Evolutionary conservation across 2,888 invertebrate species (phyloP).

Genomic region (Achlya flavicornis): DNA sequence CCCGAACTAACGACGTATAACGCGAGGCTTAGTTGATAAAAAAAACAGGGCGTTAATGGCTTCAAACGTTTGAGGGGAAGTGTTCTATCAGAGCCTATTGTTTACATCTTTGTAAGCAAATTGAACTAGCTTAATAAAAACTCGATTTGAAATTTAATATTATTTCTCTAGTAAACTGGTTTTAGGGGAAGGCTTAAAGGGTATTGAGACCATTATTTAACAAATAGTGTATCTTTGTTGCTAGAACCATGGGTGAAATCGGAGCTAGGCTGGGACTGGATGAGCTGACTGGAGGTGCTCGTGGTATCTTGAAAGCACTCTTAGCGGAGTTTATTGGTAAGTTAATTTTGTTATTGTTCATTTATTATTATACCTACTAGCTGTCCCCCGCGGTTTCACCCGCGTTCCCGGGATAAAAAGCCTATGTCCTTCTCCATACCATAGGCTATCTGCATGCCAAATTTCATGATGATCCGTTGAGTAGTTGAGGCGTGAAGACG

Average conservation of each 20-base stretch:
- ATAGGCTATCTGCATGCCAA: no score
- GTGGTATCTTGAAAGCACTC: slow-evolving; percentile 90
- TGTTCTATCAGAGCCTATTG: slow-evolving; percentile 5
- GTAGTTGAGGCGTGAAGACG: no score
- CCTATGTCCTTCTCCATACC: no score
- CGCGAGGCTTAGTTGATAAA: slow-evolving; percentile 24
- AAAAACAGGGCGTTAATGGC: slow-evolving; percentile 9
- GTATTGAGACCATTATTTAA: neutral
- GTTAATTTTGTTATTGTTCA: no score
- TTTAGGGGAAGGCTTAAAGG: neutral
- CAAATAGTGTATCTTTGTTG: slow-evolving; percentile 16
- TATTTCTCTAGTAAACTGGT: neutral
- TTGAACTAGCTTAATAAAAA: neutral
- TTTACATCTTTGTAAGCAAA: neutral
- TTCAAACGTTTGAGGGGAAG: slow-evolving; percentile 8
- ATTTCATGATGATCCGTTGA: no score
- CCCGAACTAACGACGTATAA: slow-evolving; percentile 49
- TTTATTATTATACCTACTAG: no score
- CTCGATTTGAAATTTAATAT: neutral
- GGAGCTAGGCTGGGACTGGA: slow-evolving; percentile 87
- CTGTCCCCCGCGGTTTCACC: no score
- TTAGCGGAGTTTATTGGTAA: slow-evolving; percentile 93
- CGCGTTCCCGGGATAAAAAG: no score
- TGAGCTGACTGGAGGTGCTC: slow-evolving; percentile 88
- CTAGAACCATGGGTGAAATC: slow-evolving; percentile 83